These are phyloP conservation scores for Nemurella pictetii DNA, from an alignment of 2,888 invertebrate species.

Conservation along the genomic window DNA sequence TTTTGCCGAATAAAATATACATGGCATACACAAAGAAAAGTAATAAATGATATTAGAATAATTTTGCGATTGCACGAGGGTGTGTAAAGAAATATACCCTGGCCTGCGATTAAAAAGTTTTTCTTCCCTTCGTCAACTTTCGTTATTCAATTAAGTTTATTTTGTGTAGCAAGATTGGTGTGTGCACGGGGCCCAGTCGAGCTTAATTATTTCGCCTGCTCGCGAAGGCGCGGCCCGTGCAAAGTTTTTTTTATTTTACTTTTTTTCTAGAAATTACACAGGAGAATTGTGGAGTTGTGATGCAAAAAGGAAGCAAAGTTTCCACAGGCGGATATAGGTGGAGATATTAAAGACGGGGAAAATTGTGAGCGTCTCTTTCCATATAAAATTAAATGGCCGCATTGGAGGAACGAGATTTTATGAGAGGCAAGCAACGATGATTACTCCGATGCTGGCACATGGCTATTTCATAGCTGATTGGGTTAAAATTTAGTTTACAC, in stretches of 20 bases:
- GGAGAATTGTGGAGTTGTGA: slow-evolving; percentile 7
- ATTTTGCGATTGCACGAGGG: background rate
- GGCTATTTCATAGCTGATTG: background rate
- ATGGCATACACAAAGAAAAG: background rate
- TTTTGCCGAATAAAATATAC: slow-evolving; percentile 10
- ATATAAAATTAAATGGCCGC: background rate
- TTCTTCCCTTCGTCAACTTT: slow-evolving; percentile 22
- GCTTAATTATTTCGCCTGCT: slow-evolving; percentile 31
- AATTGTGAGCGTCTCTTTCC: background rate
- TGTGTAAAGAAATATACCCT: background rate
- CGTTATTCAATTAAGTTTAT: slow-evolving; percentile 27
- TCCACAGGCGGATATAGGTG: background rate
- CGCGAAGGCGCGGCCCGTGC: slow-evolving; percentile 2
- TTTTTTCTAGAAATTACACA: slow-evolving; percentile 23
- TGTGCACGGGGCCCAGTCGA: background rate
- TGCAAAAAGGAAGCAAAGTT: background rate
- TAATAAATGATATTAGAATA: slow-evolving; percentile 20
- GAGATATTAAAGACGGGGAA: background rate
- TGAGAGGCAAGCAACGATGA: background rate
- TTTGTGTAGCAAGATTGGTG: slow-evolving; percentile 14
- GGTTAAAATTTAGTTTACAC: background rate
- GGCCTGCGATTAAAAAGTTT: slow-evolving; percentile 26
- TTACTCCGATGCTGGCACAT: background rate
- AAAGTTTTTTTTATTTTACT: background rate
- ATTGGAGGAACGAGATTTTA: background rate